Conservation (phyloP, 1,140 invertebrate genomes). For the Physella acuta region DNA sequence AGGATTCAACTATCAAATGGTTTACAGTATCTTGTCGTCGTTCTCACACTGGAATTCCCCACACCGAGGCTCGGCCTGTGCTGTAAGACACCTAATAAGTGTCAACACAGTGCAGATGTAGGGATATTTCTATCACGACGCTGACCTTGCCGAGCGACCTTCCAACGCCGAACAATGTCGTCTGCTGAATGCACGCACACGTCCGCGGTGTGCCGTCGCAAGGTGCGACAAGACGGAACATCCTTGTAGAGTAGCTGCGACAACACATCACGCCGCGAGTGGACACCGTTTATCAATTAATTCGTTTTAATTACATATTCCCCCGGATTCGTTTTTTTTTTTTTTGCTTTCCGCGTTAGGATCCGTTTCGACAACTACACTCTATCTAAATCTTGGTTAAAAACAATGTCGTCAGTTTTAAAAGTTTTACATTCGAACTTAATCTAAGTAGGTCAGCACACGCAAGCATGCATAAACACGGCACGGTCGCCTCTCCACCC, state of each 20-base stretch:
- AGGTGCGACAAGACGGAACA: too few relatives aligned
- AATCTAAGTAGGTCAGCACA: constrained; percentile 22
- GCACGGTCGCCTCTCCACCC: neutral
- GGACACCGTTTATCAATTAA: neutral
- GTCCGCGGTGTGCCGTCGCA: neutral
- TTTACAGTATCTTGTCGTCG: too few relatives aligned
- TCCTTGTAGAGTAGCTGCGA: too few relatives aligned
- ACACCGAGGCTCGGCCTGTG: too few relatives aligned
- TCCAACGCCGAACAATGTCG: constrained; percentile 3
- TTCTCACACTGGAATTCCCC: too few relatives aligned
- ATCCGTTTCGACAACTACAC: neutral
- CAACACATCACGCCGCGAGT: neutral
- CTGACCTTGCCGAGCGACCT: too few relatives aligned
- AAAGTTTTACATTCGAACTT: too few relatives aligned
- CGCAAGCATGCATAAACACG: constrained; percentile 18
- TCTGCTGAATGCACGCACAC: constrained; percentile 9
- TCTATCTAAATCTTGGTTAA: constrained; percentile 9
- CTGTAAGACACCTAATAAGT: too few relatives aligned
- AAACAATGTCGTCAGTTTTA: too few relatives aligned
- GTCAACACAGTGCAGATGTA: too few relatives aligned
- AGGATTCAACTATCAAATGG: too few relatives aligned
- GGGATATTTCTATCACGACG: too few relatives aligned
- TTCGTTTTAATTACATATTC: neutral
- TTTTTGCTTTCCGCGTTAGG: neutral
- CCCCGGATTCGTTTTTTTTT: neutral